These are phyloP conservation scores for Rhea pennata DNA, from an alignment of 2,113 vertebrate genomes.

Conservation along the genomic window DNA sequence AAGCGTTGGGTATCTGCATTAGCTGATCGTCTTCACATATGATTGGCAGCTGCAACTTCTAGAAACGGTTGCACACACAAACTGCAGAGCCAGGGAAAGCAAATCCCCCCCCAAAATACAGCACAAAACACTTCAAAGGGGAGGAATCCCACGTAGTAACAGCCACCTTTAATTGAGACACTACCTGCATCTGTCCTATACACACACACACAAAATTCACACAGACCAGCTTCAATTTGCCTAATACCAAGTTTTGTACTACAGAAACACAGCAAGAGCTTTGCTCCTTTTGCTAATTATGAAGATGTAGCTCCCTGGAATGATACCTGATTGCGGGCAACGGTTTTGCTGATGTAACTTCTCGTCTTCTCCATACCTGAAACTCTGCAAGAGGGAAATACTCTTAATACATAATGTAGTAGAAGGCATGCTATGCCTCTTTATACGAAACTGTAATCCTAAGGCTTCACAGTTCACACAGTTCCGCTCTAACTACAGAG, in stretches of 20 bases:
- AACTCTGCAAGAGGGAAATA: slow-evolving; percentile 27
- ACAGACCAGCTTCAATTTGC: neutral
- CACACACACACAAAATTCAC: neutral
- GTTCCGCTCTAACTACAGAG: slow-evolving; percentile 3
- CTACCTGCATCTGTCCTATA: neutral
- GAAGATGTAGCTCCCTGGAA: slow-evolving; percentile 6
- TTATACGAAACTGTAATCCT: slow-evolving; percentile 46
- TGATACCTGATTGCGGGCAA: neutral
- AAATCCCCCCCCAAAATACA: neutral
- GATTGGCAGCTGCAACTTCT: neutral
- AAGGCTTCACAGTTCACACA: slow-evolving; percentile 9
- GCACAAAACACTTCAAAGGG: neutral
- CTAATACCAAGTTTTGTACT: neutral
- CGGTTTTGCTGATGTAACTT: slow-evolving; percentile 40
- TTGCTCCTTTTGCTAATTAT: slow-evolving; percentile 30
- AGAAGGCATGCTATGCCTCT: slow-evolving; percentile 1
- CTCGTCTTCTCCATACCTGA: slow-evolving; percentile 38
- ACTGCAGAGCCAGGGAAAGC: neutral
- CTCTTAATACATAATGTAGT: slow-evolving; percentile 17
- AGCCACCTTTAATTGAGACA: neutral
- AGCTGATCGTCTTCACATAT: neutral
- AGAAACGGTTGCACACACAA: neutral
- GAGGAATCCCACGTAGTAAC: neutral
- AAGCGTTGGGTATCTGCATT: fast-evolving
- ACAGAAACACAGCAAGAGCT: neutral